Evolutionary conservation across 2,888 invertebrate genomes (phyloP), one percentile per base, ranked within the genome.

Genomic region (Drosophila niveifrons): DNA sequence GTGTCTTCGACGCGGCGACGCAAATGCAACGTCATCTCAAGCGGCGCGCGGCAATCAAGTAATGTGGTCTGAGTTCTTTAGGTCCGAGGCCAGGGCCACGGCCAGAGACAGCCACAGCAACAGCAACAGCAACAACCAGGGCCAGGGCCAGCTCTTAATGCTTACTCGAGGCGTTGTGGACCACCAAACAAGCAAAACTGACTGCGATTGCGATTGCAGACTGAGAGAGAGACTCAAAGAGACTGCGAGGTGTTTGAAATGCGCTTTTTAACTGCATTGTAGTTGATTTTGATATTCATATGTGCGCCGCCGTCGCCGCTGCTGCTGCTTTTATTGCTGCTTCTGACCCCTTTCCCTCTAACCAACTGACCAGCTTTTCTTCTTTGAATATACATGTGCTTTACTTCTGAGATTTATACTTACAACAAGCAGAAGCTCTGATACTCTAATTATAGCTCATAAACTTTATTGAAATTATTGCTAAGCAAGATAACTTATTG

Each of bases 181-280:
- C 85, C 85, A 85, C 85, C 85, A 85, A 86, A 82, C 82, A 67
- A 87, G 87, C 81, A 56, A 56, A 57, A 57, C 56, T 57, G 63
- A 57, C 63, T 59, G 46, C 34, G 64, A 71, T 50, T 65, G 68
- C 66, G 31, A 41, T 63, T 46, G 66, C 15, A 23, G 41, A 43
- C 29, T 41, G 17, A 7, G 31, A 52, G 31, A 52, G 18, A 51
- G 52, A 53, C 50, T 28, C 29, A 13, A 8, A 52, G 23, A 31
- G 56, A 48, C 77, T 65, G 39, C 67, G 63, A 83, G 82, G 85
- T 88, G 83, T 88, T 85, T 78, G 72, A 78, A 88, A 86, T 86
- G 77, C 71, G 87, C 81, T 79, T 81, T 81, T 86, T 86, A 85
- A 86, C 88, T 83, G 88, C 85, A 85, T 80, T 88, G 77, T 80